Evolutionary conservation across 1,140 invertebrate species (phyloP).

Genomic region (Drosophila rhopaloa): DNA sequence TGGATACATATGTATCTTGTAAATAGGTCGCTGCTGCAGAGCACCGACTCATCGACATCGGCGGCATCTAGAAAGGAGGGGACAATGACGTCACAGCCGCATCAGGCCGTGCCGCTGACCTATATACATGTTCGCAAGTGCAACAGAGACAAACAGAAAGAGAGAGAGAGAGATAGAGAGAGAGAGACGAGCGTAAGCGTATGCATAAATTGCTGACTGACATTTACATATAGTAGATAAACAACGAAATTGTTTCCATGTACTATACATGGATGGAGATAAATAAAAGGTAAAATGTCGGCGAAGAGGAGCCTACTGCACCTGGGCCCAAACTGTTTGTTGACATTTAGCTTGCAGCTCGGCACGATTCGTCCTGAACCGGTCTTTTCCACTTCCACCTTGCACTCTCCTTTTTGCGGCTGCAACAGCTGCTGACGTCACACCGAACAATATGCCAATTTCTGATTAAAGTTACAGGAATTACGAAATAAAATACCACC

Average conservation of each 20-base stretch:
- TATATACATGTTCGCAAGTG: slow-evolving; percentile 53
- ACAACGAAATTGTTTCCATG: slow-evolving; percentile 13
- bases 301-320: background rate
- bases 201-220: slow-evolving; percentile 33
- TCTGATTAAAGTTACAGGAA: background rate
- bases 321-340: slow-evolving; percentile 34
- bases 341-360: slow-evolving; percentile 28
- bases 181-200: background rate
- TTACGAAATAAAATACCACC: too few relatives aligned
- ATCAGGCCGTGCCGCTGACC: slow-evolving; percentile 71
- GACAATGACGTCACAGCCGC: slow-evolving; percentile 74
- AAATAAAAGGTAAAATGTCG: background rate
- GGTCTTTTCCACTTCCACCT: background rate
- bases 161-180: background rate
- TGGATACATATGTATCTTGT: slow-evolving; percentile 31
- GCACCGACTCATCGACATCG: slow-evolving; percentile 38
- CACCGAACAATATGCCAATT: slow-evolving; percentile 7
- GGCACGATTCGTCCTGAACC: background rate
- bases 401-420: slow-evolving; percentile 6
- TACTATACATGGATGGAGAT: background rate
- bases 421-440: slow-evolving; percentile 37
- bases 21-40: slow-evolving; percentile 69
- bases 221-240: slow-evolving; percentile 32
- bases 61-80: slow-evolving; percentile 51
- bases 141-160: slow-evolving; percentile 9